These are phyloP conservation scores for Aphaenogaster ashmeadi DNA, from an alignment of 1,140 invertebrate genomes.

Conservation along the genomic window DNA sequence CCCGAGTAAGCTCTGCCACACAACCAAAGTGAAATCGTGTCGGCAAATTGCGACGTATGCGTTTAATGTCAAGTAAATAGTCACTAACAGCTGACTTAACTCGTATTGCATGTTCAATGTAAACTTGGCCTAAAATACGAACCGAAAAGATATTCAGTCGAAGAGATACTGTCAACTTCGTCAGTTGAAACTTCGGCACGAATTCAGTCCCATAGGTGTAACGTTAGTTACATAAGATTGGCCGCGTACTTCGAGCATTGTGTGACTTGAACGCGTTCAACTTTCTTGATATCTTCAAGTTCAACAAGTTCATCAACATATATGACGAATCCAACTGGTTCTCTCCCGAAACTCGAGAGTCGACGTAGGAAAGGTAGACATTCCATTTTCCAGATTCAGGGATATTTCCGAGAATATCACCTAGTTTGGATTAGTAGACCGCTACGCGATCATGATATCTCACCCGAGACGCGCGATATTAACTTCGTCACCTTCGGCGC, in stretches of 20 bases:
- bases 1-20: neutral
- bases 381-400: conserved; percentile 14
- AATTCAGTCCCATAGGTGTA: conserved; percentile 1
- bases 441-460: neutral
- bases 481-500: conserved; percentile 53
- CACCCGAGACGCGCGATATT: conserved; percentile 40
- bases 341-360: neutral
- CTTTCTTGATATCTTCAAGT: conserved; percentile 52
- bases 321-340: conserved; percentile 15
- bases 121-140: neutral
- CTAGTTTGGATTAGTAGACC: neutral
- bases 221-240: conserved; percentile 26
- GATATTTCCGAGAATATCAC: conserved; percentile 25
- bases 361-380: conserved; percentile 6
- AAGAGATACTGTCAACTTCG: conserved; percentile 40
- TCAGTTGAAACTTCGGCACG: neutral
- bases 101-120: conserved; percentile 7
- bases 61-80: conserved; percentile 31
- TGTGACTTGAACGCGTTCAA: conserved; percentile 30
- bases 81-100: conserved; percentile 3
- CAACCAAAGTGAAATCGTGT: neutral
- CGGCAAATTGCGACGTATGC: neutral
- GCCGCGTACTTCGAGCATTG: neutral
- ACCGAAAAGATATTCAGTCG: conserved; percentile 23
- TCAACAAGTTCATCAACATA: conserved; percentile 48